Evolutionary conservation across 2,888 invertebrate species (phyloP), one percentile per base, ranked within the genome.

Genomic region (Galeopsomyia nigrocyanea): DNA sequence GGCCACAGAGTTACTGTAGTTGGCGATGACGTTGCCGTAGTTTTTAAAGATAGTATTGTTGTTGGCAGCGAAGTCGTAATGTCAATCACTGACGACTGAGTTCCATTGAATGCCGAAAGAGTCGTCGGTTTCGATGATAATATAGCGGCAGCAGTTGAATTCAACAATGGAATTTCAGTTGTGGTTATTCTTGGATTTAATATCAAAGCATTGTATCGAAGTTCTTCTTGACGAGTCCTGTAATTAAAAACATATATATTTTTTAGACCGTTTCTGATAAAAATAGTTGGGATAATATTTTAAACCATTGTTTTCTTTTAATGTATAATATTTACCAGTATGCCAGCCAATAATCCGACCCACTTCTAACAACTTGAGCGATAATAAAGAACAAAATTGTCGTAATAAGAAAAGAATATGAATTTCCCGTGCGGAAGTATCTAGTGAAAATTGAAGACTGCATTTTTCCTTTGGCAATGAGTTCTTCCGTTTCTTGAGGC

Each of bases 271-370:
- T n/a, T 31, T 58, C 39, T 58, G 31, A 39, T 6, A 31, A 65
- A 56, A 65, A 26, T 19, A 16, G 1, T 22, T 21, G 10, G 0
- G n/a, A n/a, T 26, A 39, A 31, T 22, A 55, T 57, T 6, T 49
- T 7, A 14, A 22, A 49, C n/a, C n/a, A n/a, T 10, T 47, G n/a
- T 5, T 7, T 5, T 19, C 5, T 10, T 6, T 58, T 5, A 56
- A 39, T 39, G 13, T 31, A 31, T n/a, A 47, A 61, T 26, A 80
- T 86, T 87, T 86, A 94, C 95, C 95, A 95, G 79, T 90, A 86
- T 1, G 92, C 92, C 0, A 95, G 89, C 93, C 94, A 95, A 82
- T 93, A 91, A 85, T 95, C 95, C 62, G 90, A 89, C 63, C 91
- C 89, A 58, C 94, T 93, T 70, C 92, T 92, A 67, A 92, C 86